Base-by-base conservation (phyloP, 2,113 vertebrate genomes). In the Speoplatyrhinus poulsoni region DNA sequence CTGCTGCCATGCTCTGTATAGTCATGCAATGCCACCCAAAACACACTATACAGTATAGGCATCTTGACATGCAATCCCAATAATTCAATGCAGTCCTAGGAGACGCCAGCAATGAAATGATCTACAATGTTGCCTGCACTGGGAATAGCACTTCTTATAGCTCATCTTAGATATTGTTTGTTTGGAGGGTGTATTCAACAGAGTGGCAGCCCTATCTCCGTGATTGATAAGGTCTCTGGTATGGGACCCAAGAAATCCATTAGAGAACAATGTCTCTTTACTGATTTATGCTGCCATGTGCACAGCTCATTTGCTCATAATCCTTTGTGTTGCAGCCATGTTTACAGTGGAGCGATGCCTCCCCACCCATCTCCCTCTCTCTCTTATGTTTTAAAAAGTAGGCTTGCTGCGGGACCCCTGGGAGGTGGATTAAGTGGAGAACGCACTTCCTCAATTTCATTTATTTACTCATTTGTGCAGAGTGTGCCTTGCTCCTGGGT, bases 101-200 rank as follows among this genome's bases (percentile, higher is more conserved):
- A 82, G 80, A 83, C 32, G n/a, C n/a, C 63, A 72, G 62, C 64
- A 56, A 55, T 66, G 73, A 62, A 79, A 72, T 82, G 77, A 86
- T 86, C 60, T 83, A 82, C 80, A 82, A 64, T 72, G 76, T 79
- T 63, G 60, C 36, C 61, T 36, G 50, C 77, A 69, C 66, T 74
- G 86, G 80, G 82, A 85, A 80, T 79, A 82, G 86, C 86, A 83
- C 82, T 26, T 26, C 26, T 87, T 87, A 85, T 77, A 73, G 72
- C 77, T 76, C 81, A 89, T 87, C 77, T 73, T 49, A 81, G 83
- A 89, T 85, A 83, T 86, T 89, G 88, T 89, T 88, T 86, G 85
- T 84, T 82, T 82, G 82, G 36, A 41, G 79, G 87, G 82, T 77
- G 67, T 73, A 79, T 83, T 89, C 81, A 83, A 85, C 84, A 86